Conservation (phyloP, 2,797 vertebrate species). For the Heteromormyrus szaboi region DNA sequence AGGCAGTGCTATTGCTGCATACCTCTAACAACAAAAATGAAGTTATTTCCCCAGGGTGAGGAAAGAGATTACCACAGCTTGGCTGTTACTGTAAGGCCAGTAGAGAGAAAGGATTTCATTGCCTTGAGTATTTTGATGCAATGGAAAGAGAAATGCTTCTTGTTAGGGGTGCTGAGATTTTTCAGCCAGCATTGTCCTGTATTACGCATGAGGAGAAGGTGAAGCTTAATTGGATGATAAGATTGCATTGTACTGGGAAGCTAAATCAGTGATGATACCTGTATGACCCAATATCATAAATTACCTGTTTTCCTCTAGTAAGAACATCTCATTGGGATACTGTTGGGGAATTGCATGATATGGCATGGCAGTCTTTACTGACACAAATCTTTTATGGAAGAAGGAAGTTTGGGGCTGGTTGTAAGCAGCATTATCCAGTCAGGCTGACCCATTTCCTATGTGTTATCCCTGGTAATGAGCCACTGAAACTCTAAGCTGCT, state of each 20-base stretch:
- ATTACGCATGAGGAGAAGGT: background rate
- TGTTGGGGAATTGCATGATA: background rate
- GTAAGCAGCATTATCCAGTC: background rate
- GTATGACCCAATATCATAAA: background rate
- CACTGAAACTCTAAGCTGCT: background rate
- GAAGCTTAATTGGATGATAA: background rate
- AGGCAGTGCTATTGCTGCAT: slow-evolving; percentile 46
- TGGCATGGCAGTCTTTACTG: background rate
- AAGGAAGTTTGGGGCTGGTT: background rate
- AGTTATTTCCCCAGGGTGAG: slow-evolving; percentile 62
- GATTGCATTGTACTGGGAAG: background rate
- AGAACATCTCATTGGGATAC: background rate
- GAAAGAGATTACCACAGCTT: slow-evolving; percentile 13
- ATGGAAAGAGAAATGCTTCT: slow-evolving; percentile 8
- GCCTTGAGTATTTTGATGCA: slow-evolving; percentile 20
- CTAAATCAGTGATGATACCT: background rate
- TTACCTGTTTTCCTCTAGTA: background rate
- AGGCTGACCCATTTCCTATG: background rate
- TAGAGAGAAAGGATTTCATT: slow-evolving; percentile 15
- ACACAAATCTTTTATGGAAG: background rate
- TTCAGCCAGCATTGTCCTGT: background rate
- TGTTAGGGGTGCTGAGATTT: background rate
- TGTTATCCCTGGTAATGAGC: background rate
- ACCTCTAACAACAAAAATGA: slow-evolving; percentile 46
- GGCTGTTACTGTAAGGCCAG: slow-evolving; percentile 18